Base-by-base conservation (phyloP, 2,113 vertebrate genomes). In the Odocoileus virginianus region DNA sequence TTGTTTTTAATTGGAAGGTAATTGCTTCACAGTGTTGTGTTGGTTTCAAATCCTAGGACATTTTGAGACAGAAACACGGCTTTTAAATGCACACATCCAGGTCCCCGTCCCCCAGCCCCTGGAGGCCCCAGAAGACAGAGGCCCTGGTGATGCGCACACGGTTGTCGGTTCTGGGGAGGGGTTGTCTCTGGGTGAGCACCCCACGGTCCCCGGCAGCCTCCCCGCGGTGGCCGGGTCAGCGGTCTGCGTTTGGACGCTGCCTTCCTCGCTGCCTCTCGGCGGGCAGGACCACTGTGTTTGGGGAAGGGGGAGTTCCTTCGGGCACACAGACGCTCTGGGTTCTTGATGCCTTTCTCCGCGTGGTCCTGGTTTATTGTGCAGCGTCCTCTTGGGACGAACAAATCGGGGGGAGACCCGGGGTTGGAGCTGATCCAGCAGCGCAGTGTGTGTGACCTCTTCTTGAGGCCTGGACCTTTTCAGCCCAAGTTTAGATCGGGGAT, bases 311-410 rank as follows among this genome's bases (percentile, higher is more conserved):
- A 28, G 10, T 0, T 5, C 1, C 2, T 43, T 11, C 5, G 2
- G 27, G 27, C 10, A 11, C 13, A 1, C 16, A n/a, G 33, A 1
- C 16, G 30, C 33, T 30, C 28, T 23, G 15, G 19, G 43, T 10
- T 2, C 33, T 1, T 2, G 33, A 3, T 0, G 3, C 40, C 61
- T 21, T 19, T 43, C 60, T 33, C 45, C 10, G 2, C 0, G 0
- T 7, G 2, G 5, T 1, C 11, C 43, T 15, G 78, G 61, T 6
- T 30, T 30, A 23, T 1, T 11, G 2, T 25, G 16, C 5, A 19
- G 6, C 6, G 60, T n/a, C 60, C 30, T n/a, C 10, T 7, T 0
- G 2, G 11, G 40, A 33, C 33, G 13, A 43, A 15, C 25, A 23
- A 13, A 4, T 5, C 7, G 0, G 3, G 52, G 54, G 52, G 54